Evolutionary conservation across 1,140 invertebrate species (phyloP).

Genomic region (Rhopalosiphum padi): DNA sequence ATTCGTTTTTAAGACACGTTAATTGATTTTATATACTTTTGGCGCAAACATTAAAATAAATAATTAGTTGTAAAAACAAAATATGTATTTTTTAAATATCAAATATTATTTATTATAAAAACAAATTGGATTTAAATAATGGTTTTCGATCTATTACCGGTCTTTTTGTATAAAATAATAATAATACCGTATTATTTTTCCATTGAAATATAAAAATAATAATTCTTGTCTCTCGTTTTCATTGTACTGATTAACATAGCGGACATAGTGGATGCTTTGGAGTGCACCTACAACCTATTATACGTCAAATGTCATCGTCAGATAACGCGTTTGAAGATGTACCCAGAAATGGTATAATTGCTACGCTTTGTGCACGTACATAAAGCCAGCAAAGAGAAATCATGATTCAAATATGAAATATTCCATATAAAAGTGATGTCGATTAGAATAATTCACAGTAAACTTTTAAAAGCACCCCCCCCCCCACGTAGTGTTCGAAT

Average conservation of each 20-base stretch:
- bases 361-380: not conserved
- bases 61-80: not conserved
- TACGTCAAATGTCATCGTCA: constrained; percentile 27
- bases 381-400: not conserved
- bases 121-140: not conserved
- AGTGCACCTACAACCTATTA: not conserved
- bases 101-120: not conserved
- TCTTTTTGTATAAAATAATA: not conserved
- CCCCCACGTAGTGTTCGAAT: not conserved
- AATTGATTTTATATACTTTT: not conserved
- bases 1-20: not conserved
- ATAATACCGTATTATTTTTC: not conserved
- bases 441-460: not conserved
- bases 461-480: not conserved
- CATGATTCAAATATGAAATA: not conserved
- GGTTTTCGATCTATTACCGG: not conserved
- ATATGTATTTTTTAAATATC: not conserved
- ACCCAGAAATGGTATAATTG: constrained; percentile 24
- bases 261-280: not conserved
- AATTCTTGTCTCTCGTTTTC: not conserved
- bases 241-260: not conserved
- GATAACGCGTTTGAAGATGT: constrained; percentile 28
- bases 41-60: not conserved
- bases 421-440: not conserved
- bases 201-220: not conserved